These are phyloP conservation scores for Anisognathus igniventris DNA, from an alignment of 2,797 vertebrate species.

Conservation along the genomic window DNA sequence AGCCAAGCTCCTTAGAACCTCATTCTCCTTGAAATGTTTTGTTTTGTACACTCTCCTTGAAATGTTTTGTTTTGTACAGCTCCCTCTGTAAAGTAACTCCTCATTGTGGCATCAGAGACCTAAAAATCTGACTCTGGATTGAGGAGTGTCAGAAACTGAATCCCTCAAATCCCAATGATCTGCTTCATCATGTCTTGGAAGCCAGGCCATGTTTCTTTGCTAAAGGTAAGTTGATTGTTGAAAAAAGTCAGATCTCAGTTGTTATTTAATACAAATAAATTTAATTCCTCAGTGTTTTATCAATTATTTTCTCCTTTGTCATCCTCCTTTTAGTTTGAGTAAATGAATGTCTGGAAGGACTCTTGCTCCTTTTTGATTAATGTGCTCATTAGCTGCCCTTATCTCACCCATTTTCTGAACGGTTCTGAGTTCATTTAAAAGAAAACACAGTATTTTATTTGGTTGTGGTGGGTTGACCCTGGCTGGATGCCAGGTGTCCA, in stretches of 20 bases:
- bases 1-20: not conserved
- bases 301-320: not conserved
- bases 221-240: not conserved
- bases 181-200: not conserved
- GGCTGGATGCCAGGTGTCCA: not conserved
- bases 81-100: not conserved
- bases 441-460: not conserved
- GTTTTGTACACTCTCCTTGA: not conserved
- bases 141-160: not conserved
- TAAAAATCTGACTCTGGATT: not conserved
- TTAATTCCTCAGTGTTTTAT: not conserved
- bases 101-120: not conserved
- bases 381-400: not conserved
- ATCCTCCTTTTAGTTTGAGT: not conserved
- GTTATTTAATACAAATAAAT: not conserved
- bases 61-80: not conserved
- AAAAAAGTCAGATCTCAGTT: not conserved
- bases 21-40: not conserved
- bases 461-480: not conserved
- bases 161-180: not conserved
- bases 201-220: not conserved
- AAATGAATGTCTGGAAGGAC: not conserved
- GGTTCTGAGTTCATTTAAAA: not conserved
- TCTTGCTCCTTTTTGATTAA: not conserved
- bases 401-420: not conserved